Percentiles rank a stretch among this genome's conserved stretches.
Evolutionary conservation across 1,140 invertebrate genomes (phyloP).

Genomic region (Saccostrea glomerata): DNA sequence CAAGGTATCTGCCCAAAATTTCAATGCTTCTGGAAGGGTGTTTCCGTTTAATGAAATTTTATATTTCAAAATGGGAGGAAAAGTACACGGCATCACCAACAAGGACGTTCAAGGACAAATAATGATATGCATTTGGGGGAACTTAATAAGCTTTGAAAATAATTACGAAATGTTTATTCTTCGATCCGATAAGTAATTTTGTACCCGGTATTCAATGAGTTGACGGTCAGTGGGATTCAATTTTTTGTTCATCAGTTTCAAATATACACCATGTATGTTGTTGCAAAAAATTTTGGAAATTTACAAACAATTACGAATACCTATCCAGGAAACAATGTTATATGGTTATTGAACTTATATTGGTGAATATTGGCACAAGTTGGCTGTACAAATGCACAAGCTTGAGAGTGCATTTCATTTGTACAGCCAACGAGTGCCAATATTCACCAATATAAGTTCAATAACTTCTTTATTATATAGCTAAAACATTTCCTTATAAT

Average conservation of each 20-base stretch:
- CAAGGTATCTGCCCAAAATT: background rate
- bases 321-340: too few relatives aligned
- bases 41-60: conserved; percentile 14
- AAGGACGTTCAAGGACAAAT: conserved; percentile 4
- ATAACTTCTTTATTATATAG: too few relatives aligned
- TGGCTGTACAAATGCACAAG: too few relatives aligned
- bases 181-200: background rate
- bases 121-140: background rate
- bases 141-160: background rate
- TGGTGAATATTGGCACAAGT: too few relatives aligned
- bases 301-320: too few relatives aligned
- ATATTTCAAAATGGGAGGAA: background rate
- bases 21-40: background rate
- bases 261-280: too few relatives aligned
- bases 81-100: background rate
- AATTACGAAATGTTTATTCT: background rate
- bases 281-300: too few relatives aligned
- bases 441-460: too few relatives aligned
- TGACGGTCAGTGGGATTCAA: background rate
- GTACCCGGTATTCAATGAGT: background rate
- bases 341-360: too few relatives aligned
- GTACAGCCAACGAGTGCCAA: too few relatives aligned
- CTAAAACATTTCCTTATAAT: too few relatives aligned
- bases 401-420: too few relatives aligned
- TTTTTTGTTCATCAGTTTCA: background rate